Evolutionary conservation across 2,113 vertebrate species (phyloP).

Genomic region (Odontophorus gujanensis): DNA sequence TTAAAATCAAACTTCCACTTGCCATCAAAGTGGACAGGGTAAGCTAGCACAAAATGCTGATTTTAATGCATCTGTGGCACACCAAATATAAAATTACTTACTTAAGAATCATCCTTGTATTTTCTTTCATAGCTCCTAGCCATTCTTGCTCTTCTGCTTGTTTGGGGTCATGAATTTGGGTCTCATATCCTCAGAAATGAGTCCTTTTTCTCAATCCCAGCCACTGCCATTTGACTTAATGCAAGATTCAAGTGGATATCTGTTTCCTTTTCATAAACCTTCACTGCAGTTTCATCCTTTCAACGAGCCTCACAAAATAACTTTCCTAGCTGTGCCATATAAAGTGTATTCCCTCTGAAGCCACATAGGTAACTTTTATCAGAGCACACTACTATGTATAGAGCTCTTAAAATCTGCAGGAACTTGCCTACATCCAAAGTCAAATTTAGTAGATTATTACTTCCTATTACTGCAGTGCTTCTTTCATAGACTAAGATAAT

Average conservation of each 20-base stretch:
- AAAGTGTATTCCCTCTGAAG: background rate
- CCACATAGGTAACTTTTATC: slow-evolving; percentile 6
- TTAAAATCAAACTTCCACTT: background rate
- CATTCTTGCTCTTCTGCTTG: background rate
- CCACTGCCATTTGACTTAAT: background rate
- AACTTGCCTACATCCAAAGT: slow-evolving; percentile 3
- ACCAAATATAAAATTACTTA: background rate
- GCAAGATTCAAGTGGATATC: background rate
- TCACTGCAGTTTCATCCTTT: background rate
- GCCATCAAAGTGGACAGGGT: background rate
- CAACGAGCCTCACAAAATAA: background rate
- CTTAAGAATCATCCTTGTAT: background rate
- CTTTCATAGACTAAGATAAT: slow-evolving; percentile 25
- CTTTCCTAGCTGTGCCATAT: background rate
- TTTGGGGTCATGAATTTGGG: background rate
- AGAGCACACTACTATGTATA: background rate
- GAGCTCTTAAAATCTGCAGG: slow-evolving; percentile 9
- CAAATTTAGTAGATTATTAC: slow-evolving; percentile 4
- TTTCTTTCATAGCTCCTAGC: background rate
- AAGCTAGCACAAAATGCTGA: background rate
- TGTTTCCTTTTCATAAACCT: background rate
- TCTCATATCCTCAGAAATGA: background rate
- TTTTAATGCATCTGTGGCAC: background rate
- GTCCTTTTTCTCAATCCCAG: background rate
- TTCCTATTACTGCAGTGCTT: background rate